Evolutionary conservation across 2,888 invertebrate genomes (phyloP), one percentile per base, ranked within the genome.

Genomic region (Phragmatobia fuliginosa): DNA sequence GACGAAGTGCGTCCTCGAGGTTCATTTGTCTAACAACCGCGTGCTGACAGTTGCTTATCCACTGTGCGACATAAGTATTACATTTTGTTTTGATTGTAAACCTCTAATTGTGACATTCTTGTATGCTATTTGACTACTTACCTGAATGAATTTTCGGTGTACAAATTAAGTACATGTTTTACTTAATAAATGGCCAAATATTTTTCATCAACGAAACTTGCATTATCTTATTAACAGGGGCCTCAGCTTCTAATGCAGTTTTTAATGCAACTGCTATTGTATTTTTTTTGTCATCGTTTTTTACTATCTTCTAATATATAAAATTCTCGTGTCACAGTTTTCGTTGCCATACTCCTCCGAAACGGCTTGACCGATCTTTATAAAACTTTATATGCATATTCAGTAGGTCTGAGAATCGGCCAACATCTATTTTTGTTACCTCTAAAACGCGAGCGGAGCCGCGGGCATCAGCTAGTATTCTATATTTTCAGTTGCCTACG

Each of bases 31-130:
- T 85, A 81, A 72, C 71, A 71, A 71, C 73, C 70, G 73, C 75
- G 80, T 76, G 86, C 78, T 87, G 86, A 87, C 86, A 82, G 85
- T 80, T 86, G 76, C 82, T 83, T 84, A 85, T 88, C 86, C 86
- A 82, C 86, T 82, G 68, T 70, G 77, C 72, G 75, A 77, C 75
- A 73, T 71, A 70, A 71, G 62, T 69, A 66, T 52, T 41, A 63
- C 62, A 66, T 74, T 69, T 18, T 38, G 66, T 72, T 61, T 56
- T 67, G 56, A 36, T 65, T 33, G 41, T 62, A 45, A 59, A 49
- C 64, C 45, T 65, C 25, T 66, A 67, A 70, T 41, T 73, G 58
- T 64, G 60, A 52, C 60, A 64, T 65, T 52, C 41, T 64, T 64
- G 60, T 62, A 11, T 58, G 32, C 58, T 64, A 33, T 59, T 68